Evolutionary conservation across 64 coral and sea anemone genomes (phyloP).

Genomic region (Platygyra sinensis): DNA sequence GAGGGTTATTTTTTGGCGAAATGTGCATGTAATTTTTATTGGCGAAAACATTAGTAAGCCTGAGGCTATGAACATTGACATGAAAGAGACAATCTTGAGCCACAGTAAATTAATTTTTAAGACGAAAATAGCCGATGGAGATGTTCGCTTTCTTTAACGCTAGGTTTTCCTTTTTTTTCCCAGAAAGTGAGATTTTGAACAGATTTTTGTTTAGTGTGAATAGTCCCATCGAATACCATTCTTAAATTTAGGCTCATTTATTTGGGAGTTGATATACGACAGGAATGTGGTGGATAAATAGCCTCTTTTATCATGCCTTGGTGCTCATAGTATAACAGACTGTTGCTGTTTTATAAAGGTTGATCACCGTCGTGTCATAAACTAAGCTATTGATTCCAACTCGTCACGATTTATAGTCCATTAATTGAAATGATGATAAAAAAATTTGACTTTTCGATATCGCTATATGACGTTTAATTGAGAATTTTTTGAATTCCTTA

Average conservation of each 20-base stretch:
- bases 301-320: too few relatives aligned
- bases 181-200: background rate
- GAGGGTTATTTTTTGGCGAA: background rate
- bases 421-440: background rate
- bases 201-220: background rate
- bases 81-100: background rate
- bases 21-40: background rate
- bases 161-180: background rate
- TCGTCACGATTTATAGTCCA: background rate
- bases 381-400: background rate
- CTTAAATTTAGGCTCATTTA: background rate
- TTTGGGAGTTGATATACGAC: background rate
- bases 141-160: background rate
- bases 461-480: background rate
- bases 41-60: background rate
- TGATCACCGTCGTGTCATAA: background rate
- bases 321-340: too few relatives aligned
- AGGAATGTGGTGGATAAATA: too few relatives aligned
- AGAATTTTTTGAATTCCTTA: background rate
- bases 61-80: background rate
- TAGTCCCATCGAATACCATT: background rate
- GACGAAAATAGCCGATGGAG: background rate
- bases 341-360: background rate
- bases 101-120: background rate
- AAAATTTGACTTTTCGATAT: background rate